These are phyloP conservation scores for Cherax quadricarinatus DNA, from an alignment of 1,140 invertebrate species.

Conservation along the genomic window DNA sequence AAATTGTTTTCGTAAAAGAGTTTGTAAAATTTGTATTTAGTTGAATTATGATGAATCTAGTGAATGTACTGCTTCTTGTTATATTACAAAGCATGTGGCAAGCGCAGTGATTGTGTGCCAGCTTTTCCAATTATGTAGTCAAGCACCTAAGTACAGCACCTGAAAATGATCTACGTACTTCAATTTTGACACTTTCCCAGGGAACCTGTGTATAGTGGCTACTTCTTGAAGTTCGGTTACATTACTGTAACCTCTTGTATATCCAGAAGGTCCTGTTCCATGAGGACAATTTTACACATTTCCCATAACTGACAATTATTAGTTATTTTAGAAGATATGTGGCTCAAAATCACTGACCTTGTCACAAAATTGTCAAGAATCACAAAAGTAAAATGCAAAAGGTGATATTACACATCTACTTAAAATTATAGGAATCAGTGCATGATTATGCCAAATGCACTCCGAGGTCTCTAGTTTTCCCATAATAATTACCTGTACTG, in stretches of 20 bases:
- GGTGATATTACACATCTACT: slow-evolving; percentile 63
- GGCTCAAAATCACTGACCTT: slow-evolving; percentile 50
- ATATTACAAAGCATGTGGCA: slow-evolving; percentile 58
- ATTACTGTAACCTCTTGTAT: background rate
- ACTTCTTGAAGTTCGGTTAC: slow-evolving; percentile 1
- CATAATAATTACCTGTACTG: slow-evolving; percentile 57
- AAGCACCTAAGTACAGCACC: slow-evolving; percentile 11
- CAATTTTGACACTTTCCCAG: too few relatives aligned
- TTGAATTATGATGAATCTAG: slow-evolving; percentile 46
- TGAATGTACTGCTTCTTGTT: slow-evolving; percentile 59
- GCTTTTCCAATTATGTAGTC: slow-evolving; percentile 14
- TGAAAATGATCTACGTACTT: background rate
- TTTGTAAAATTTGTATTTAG: background rate
- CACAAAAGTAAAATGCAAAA: slow-evolving; percentile 63
- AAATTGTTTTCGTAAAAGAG: background rate
- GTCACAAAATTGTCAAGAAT: slow-evolving; percentile 52
- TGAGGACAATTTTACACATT: background rate
- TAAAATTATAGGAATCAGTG: slow-evolving; percentile 70
- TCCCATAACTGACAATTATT: background rate
- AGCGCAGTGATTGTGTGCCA: slow-evolving; percentile 42
- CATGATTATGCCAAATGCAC: slow-evolving; percentile 69
- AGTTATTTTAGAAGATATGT: background rate
- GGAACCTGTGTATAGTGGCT: background rate
- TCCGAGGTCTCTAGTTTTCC: slow-evolving; percentile 60
- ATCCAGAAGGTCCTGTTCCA: background rate